These are phyloP conservation scores for Hemitrygon akajei DNA, from an alignment of 2,797 vertebrate species.

Conservation along the genomic window DNA sequence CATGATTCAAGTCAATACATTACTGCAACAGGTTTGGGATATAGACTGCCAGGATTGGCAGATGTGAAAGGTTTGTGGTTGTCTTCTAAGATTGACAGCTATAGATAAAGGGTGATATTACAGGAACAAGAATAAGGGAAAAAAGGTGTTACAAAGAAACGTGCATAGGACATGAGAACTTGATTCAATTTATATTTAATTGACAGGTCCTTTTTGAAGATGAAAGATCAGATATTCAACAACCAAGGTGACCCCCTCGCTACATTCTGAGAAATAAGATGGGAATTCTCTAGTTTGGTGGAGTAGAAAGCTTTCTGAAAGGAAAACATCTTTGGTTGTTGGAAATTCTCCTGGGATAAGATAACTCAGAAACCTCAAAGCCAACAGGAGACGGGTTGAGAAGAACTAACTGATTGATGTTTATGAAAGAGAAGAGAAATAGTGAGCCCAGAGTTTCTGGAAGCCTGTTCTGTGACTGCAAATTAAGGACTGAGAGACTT, in stretches of 20 bases:
- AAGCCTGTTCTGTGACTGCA: background rate
- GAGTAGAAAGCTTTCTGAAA: background rate
- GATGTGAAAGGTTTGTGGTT: background rate
- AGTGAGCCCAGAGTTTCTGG: background rate
- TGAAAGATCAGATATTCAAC: background rate
- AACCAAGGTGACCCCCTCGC: background rate
- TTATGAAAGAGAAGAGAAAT: background rate
- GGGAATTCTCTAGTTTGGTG: background rate
- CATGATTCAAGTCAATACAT: no score
- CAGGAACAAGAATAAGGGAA: background rate
- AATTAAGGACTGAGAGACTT: background rate
- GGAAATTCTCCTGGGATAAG: background rate
- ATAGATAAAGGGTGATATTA: background rate
- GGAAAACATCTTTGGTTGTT: background rate
- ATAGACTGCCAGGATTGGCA: background rate
- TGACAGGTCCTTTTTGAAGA: background rate
- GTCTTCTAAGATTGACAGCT: background rate
- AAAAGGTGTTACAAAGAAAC: background rate
- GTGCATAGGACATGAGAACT: background rate
- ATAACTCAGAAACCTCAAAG: conserved; percentile 19
- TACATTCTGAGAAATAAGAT: background rate
- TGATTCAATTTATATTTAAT: background rate
- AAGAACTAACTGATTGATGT: background rate
- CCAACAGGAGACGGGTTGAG: background rate
- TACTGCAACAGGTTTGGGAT: no score